A percentile compares a stretch with the other conserved stretches of the same genome.
phyloP scores from a whole-genome alignment of 2,888 invertebrate species.

The Metopia argyrocephala region DNA sequence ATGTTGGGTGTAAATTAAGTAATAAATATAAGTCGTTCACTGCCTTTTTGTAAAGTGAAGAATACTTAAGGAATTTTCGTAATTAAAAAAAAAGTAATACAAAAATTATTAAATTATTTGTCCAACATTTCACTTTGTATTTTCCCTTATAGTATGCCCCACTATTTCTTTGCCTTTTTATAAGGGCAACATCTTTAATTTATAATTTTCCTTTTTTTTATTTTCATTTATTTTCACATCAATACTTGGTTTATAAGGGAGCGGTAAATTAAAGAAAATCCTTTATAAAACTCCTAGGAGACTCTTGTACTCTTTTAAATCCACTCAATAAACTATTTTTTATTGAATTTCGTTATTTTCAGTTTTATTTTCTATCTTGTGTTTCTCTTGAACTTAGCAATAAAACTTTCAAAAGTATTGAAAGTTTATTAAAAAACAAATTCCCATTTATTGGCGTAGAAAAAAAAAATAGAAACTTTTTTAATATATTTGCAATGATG shows the following conservation, averaged over 20 bases:
- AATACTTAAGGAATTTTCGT: no score
- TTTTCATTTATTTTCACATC: no score
- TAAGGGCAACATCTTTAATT: no score
- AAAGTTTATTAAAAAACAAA: constrained; percentile 50
- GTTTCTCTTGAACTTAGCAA: not conserved
- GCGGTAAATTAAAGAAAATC: constrained; percentile 6
- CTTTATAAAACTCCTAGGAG: constrained; percentile 60
- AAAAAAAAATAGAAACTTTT: constrained; percentile 39
- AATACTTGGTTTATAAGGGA: not conserved
- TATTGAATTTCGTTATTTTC: not conserved
- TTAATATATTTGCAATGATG: constrained; percentile 36
- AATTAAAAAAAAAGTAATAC: no score
- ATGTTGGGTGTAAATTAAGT: no score
- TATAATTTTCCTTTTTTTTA: not conserved
- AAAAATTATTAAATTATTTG: no score
- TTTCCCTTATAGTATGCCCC: no score
- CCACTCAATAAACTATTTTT: constrained; percentile 43
- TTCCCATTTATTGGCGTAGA: constrained; percentile 28
- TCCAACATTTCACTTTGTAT: no score
- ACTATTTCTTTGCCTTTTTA: no score
- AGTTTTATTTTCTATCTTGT: not conserved
- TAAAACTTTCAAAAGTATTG: constrained; percentile 12
- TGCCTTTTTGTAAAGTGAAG: no score
- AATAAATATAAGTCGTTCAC: no score
- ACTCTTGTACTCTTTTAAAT: constrained; percentile 25